Evolutionary conservation across 2,888 invertebrate genomes (phyloP).

Genomic region (Thysanoteuthis rhombus): DNA sequence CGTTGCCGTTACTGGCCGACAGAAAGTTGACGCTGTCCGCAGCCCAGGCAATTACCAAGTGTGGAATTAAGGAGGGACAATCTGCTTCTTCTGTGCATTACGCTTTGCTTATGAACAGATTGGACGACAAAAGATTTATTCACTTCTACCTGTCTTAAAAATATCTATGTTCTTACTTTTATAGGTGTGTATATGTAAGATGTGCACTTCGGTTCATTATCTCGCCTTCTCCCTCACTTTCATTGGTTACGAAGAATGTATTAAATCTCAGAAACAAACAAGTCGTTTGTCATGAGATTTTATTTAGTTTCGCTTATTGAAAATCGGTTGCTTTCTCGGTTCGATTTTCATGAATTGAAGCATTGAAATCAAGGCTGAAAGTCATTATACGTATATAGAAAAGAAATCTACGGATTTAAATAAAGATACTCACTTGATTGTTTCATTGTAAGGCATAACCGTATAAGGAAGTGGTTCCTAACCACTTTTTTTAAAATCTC

Average conservation of each 20-base stretch:
- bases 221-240: neutral
- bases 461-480: no score
- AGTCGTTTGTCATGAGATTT: neutral
- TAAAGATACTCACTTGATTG: no score
- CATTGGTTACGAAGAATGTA: neutral
- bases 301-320: neutral
- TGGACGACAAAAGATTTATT: neutral
- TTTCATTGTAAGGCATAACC: no score
- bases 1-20: neutral
- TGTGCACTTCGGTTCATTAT: neutral
- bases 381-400: neutral
- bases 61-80: neutral
- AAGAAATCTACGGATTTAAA: neutral
- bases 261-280: neutral
- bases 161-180: neutral
- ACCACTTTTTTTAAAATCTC: no score
- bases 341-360: neutral
- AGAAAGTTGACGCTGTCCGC: neutral
- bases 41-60: neutral
- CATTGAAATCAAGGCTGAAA: neutral
- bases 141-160: neutral
- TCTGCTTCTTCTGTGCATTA: neutral
- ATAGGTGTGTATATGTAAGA: neutral
- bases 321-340: neutral
- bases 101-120: neutral